Base-by-base conservation (phyloP, 2,797 vertebrate species). In the Pagetopsis macropterus region DNA sequence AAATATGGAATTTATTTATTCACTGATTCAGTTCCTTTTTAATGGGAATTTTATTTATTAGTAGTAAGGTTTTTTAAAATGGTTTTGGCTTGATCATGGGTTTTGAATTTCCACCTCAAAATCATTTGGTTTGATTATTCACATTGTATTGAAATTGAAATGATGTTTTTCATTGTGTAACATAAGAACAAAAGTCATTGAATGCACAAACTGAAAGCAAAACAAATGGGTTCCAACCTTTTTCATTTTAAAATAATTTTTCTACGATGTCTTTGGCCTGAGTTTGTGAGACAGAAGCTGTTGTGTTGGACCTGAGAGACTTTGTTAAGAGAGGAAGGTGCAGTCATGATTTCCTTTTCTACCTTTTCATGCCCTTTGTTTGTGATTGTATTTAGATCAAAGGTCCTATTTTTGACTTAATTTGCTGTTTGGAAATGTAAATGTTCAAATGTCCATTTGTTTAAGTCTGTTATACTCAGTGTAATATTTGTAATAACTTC, bases 11-110 rank as follows among this genome's bases (percentile, higher is more conserved):
- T 85, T 93, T 92, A 93, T 93, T 91, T 91, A 88, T 92, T 84
- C 56, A 84, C 78, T 57, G 58, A 82, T 85, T 91, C 40, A 76
- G 79, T 88, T 88, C 75, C 63, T 91, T 91, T 91, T 92, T 84
- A 87, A 89, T 61, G 63, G 72, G 68, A 79, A 65, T 86, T 91
- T 93, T 94, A 94, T 93, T 94, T 94, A 94, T 94, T 84, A 66
- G 70, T 57, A 61, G 65, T 37, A 54, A 81, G 45, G 66, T 81
- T 87, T 88, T 84, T 83, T 79, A 63, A 83, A 84, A 75, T 78
- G 74, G 70, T 72, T 88, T 85, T 74, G 72, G 70, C 79, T 83
- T 82, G 72, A 82, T 82, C 17, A 43, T 86, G 73, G 78, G 68
- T 75, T 84, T 87, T 77, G 52, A 72, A 79, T 76, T 82, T 82